A percentile compares a stretch with the other conserved stretches of the same genome.
Conservation (phyloP, 1,140 invertebrate species). For the Drosophila arawakana region DNA sequence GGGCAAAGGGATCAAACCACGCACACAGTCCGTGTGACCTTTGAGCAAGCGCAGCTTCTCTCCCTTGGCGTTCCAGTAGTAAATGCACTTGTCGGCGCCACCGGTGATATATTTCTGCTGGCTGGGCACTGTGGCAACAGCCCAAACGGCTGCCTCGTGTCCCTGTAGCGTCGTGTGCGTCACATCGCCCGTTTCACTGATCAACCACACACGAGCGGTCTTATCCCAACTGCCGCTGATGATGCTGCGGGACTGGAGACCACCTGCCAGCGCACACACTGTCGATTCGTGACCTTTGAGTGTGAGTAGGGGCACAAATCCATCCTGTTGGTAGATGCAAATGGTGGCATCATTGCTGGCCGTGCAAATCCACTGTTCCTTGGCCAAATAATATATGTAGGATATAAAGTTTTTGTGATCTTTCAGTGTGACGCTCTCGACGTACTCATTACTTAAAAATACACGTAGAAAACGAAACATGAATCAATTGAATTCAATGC, state of each 20-base stretch:
- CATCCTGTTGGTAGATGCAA: conserved; percentile 89
- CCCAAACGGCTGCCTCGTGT: conserved; percentile 96
- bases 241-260: conserved; percentile 84
- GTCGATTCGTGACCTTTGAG: conserved; percentile 93
- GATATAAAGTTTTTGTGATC: conserved; percentile 95
- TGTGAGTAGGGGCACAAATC: conserved; percentile 87
- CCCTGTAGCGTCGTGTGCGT: conserved; percentile 87
- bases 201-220: conserved; percentile 92
- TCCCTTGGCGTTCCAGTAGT: conserved; percentile 90
- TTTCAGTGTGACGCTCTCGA: conserved; percentile 88
- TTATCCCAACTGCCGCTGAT: conserved; percentile 95
- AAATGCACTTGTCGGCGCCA: conserved; percentile 96
- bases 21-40: conserved; percentile 96
- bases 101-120: conserved; percentile 90
- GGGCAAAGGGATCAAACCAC: conserved; percentile 89
- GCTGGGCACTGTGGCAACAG: conserved; percentile 88
- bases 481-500: background rate
- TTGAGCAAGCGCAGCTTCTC: conserved; percentile 80
- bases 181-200: conserved; percentile 85
- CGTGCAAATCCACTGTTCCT: conserved; percentile 92
- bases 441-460: conserved; percentile 85
- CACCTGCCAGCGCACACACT: conserved; percentile 85
- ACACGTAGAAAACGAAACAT: conserved; percentile 15
- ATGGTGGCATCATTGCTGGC: conserved; percentile 95
- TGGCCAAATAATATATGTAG: conserved; percentile 90